A percentile compares a stretch with the other conserved stretches of the same genome.
Evolutionary conservation across 2,113 vertebrate genomes (phyloP).

Genomic region (Hemichromis elongatus): DNA sequence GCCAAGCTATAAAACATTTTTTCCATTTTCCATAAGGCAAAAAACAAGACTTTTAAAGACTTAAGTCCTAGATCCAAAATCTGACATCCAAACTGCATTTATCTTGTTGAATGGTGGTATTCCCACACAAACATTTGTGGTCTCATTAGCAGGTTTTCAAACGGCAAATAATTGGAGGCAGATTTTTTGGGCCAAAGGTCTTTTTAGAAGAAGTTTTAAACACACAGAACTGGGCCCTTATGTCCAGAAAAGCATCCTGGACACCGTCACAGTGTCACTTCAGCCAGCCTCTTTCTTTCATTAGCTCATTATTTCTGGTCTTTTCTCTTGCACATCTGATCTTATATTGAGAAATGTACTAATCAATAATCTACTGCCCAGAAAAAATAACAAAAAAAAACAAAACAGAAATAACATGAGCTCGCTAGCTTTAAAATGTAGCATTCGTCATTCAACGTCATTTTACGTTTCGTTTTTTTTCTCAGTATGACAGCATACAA

Average conservation of each 20-base stretch:
- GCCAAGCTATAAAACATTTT: conserved; percentile 33
- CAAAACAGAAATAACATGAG: conserved; percentile 7
- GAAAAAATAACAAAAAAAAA: too few species aligned
- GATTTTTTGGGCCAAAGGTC: not conserved
- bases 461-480: not conserved
- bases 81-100: not conserved
- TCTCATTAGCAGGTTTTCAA: not conserved
- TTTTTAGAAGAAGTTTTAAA: not conserved
- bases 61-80: conserved; percentile 9
- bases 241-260: conserved; percentile 1
- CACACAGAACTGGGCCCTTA: not conserved
- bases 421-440: not conserved
- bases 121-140: not conserved
- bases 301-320: not conserved
- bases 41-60: not conserved
- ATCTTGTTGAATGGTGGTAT: not conserved
- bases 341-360: not conserved
- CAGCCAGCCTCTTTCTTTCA: not conserved
- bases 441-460: not conserved
- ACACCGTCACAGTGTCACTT: conserved; percentile 27
- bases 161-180: not conserved
- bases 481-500: conserved; percentile 22
- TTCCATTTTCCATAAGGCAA: conserved; percentile 6
- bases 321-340: not conserved
- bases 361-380: not conserved